phyloP scores from a whole-genome alignment of 2,888 invertebrate genomes.

The Mythimna lalbum region DNA sequence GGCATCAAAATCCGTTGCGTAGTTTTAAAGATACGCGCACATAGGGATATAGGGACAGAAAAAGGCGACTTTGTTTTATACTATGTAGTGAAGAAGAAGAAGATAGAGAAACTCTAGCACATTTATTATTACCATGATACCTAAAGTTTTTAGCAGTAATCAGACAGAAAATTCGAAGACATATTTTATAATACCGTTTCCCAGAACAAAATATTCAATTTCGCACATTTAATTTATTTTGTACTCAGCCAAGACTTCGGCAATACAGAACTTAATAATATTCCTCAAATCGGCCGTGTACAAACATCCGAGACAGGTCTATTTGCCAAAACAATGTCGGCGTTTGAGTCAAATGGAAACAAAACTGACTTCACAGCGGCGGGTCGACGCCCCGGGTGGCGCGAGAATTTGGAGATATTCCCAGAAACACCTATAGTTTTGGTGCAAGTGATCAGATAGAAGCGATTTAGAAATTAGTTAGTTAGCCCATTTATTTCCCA shows the following conservation, averaged over 20 bases:
- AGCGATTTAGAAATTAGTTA: constrained; percentile 10
- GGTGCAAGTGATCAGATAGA: constrained; percentile 15
- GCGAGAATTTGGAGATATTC: constrained; percentile 22
- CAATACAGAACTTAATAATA: not conserved
- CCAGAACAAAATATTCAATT: constrained; percentile 9
- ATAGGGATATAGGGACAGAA: too few relatives aligned
- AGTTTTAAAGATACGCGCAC: too few relatives aligned
- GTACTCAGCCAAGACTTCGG: not conserved
- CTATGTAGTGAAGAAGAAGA: too few relatives aligned
- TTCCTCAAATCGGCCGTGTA: constrained; percentile 16
- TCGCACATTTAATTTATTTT: not conserved
- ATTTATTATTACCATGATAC: too few relatives aligned
- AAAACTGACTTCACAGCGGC: constrained; percentile 37
- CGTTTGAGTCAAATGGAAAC: constrained; percentile 57
- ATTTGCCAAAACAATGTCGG: constrained; percentile 58
- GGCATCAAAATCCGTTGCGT: too few relatives aligned
- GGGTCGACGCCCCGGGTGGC: constrained; percentile 42
- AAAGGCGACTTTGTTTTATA: too few relatives aligned
- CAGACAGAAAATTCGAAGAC: not conserved
- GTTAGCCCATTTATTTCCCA: too few relatives aligned
- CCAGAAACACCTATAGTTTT: constrained; percentile 41
- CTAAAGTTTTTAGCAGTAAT: not conserved
- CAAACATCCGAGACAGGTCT: constrained; percentile 38
- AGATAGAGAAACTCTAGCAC: too few relatives aligned
- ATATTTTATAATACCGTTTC: too few relatives aligned